Conservation (phyloP, 92 coral and sea anemone genomes). For the Zoanthus sansibaricus region DNA sequence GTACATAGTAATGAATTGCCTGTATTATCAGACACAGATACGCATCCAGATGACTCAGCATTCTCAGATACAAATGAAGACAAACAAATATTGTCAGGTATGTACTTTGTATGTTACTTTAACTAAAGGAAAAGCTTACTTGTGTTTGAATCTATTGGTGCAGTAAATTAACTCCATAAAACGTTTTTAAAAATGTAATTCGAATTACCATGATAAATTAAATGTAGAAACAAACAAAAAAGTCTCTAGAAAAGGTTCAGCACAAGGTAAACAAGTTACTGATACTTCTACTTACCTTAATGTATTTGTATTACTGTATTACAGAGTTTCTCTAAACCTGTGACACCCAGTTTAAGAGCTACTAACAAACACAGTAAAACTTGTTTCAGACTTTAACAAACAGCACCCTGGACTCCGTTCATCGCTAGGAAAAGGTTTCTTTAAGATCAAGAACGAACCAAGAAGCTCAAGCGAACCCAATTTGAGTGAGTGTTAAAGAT, state of each 20-base stretch:
- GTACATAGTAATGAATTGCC: conserved; percentile 77
- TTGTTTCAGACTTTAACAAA: conserved; percentile 54
- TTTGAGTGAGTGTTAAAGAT: conserved; percentile 65
- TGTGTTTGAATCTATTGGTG: too few species aligned
- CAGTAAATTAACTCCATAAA: too few species aligned
- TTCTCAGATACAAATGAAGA: conserved; percentile 48
- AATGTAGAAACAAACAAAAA: too few species aligned
- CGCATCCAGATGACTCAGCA: conserved; percentile 30
- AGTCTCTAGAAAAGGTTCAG: too few species aligned
- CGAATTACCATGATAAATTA: too few species aligned
- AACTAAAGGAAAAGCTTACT: too few species aligned
- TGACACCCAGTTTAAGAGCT: conserved; percentile 80
- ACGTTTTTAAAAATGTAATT: too few species aligned
- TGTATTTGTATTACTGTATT: neutral
- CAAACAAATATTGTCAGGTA: conserved; percentile 59
- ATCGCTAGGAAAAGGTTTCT: conserved; percentile 93
- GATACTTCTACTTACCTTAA: too few species aligned
- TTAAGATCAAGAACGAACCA: conserved; percentile 76
- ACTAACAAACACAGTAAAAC: conserved; percentile 34
- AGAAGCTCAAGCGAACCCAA: conserved; percentile 96
- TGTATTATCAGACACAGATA: conserved; percentile 46
- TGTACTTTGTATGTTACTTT: too few species aligned
- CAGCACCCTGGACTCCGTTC: conserved; percentile 70
- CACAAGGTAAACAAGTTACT: too few species aligned
- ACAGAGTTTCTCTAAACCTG: conserved; percentile 80